Percentiles rank a stretch among this genome's conserved stretches.
Conservation (phyloP, 1,140 invertebrate species). For the Psilanteris sp. region DNA sequence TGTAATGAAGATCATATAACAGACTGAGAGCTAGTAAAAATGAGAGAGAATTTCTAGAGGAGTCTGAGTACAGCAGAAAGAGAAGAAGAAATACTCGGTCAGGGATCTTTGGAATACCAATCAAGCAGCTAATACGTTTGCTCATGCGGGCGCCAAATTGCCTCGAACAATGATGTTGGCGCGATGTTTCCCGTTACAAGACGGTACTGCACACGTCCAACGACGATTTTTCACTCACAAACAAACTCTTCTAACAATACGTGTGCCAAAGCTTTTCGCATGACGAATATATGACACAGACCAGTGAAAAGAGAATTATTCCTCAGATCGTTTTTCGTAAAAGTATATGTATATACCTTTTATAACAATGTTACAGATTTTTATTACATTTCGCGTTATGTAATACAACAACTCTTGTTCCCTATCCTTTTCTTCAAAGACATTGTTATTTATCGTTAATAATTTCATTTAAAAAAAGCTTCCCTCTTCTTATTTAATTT, state of each 20-base stretch:
- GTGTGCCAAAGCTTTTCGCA: slow-evolving; percentile 51
- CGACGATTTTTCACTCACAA: slow-evolving; percentile 53
- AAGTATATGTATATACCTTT: too few relatives aligned
- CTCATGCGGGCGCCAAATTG: slow-evolving; percentile 76
- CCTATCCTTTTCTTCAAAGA: too few relatives aligned
- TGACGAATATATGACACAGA: slow-evolving; percentile 39
- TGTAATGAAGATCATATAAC: slow-evolving; percentile 76
- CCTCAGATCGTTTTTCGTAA: slow-evolving; percentile 10
- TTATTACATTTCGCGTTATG: too few relatives aligned
- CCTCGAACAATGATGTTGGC: slow-evolving; percentile 65
- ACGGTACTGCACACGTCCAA: slow-evolving; percentile 52
- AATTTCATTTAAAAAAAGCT: too few relatives aligned
- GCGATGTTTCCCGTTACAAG: slow-evolving; percentile 46
- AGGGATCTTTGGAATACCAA: slow-evolving; percentile 75
- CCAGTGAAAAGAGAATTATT: slow-evolving; percentile 2
- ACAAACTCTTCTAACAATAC: slow-evolving; percentile 18
- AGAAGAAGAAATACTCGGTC: slow-evolving; percentile 48
- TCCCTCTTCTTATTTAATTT: too few relatives aligned
- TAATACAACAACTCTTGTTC: too few relatives aligned
- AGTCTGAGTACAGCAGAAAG: slow-evolving; percentile 8
- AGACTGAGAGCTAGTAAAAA: slow-evolving; percentile 54
- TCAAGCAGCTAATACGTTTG: slow-evolving; percentile 74
- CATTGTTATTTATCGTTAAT: too few relatives aligned
- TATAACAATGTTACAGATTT: too few relatives aligned
- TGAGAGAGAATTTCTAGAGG: slow-evolving; percentile 50